A percentile compares a stretch with the other conserved stretches of the same genome.
Evolutionary conservation across 2,113 vertebrate species (phyloP).

Genomic region (Toxotes jaculatrix): DNA sequence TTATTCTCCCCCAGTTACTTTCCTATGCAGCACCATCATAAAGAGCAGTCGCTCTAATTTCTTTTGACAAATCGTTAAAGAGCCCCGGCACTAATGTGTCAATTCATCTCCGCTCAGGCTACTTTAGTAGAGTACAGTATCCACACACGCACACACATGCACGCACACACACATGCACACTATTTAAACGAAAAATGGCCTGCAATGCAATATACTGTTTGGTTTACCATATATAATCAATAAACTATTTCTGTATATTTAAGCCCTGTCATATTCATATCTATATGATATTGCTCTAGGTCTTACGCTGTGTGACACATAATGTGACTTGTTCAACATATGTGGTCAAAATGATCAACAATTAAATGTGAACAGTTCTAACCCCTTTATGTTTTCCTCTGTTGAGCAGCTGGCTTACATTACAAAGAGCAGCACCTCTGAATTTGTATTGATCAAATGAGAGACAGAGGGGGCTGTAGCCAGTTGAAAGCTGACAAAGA

Average conservation of each 20-base stretch:
- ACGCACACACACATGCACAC: not conserved
- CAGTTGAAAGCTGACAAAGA: slow-evolving; percentile 38
- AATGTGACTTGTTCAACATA: not conserved
- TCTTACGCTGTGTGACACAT: not conserved
- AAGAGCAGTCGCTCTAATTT: slow-evolving; percentile 80
- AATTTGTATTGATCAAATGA: slow-evolving; percentile 67
- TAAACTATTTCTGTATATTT: not conserved
- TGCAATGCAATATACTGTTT: slow-evolving; percentile 1
- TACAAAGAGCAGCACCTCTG: slow-evolving; percentile 56
- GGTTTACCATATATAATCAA: slow-evolving; percentile 8
- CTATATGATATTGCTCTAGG: not conserved
- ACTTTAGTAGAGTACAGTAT: slow-evolving; percentile 50
- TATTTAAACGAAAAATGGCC: slow-evolving; percentile 26
- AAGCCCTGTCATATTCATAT: no score
- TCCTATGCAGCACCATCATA: slow-evolving; percentile 70
- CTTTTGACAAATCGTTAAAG: slow-evolving; percentile 83
- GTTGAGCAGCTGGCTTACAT: slow-evolving; percentile 41
- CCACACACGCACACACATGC: not conserved
- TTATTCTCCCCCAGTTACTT: slow-evolving; percentile 81
- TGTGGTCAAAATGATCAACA: not conserved
- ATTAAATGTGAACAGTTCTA: slow-evolving; percentile 26
- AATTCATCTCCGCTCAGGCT: slow-evolving; percentile 70
- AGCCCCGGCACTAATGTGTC: slow-evolving; percentile 76
- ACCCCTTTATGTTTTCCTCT: slow-evolving; percentile 33
- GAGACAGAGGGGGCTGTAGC: slow-evolving; percentile 35